Conservation (phyloP, 1,140 invertebrate genomes). For the Saccostrea cuccullata region DNA sequence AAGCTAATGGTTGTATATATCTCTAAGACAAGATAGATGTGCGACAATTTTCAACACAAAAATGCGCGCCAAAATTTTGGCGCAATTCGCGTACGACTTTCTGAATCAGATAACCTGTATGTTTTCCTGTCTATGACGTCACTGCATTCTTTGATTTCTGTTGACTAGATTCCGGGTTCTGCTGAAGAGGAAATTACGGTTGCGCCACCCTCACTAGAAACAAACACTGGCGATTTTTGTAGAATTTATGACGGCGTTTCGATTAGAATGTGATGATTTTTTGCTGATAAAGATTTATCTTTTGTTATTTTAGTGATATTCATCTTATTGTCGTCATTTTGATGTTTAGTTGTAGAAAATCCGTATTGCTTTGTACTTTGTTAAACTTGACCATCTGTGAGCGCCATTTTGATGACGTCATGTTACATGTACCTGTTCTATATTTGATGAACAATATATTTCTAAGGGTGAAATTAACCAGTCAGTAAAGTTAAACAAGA, state of each 20-base stretch:
- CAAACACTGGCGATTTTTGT: slow-evolving; percentile 4
- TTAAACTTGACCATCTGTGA: background rate
- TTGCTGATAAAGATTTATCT: background rate
- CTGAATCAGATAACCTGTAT: background rate
- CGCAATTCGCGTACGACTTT: slow-evolving; percentile 2
- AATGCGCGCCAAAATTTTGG: slow-evolving; percentile 28
- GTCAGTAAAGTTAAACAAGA: no score
- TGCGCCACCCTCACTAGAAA: slow-evolving; percentile 10
- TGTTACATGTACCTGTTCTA: background rate
- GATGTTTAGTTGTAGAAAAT: background rate
- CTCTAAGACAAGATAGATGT: background rate
- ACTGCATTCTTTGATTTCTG: background rate
- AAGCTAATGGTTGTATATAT: background rate
- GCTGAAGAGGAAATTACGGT: background rate
- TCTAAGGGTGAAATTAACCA: no score
- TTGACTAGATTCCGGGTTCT: background rate
- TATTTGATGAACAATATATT: no score
- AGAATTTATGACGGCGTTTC: background rate
- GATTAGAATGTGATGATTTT: background rate
- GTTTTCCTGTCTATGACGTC: slow-evolving; percentile 1
- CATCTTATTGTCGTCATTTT: background rate
- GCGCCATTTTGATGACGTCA: background rate
- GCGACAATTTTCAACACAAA: background rate
- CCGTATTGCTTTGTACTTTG: background rate
- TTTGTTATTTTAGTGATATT: background rate